Base-by-base conservation (phyloP, 2,797 vertebrate species). In the Sebastes reedi region DNA sequence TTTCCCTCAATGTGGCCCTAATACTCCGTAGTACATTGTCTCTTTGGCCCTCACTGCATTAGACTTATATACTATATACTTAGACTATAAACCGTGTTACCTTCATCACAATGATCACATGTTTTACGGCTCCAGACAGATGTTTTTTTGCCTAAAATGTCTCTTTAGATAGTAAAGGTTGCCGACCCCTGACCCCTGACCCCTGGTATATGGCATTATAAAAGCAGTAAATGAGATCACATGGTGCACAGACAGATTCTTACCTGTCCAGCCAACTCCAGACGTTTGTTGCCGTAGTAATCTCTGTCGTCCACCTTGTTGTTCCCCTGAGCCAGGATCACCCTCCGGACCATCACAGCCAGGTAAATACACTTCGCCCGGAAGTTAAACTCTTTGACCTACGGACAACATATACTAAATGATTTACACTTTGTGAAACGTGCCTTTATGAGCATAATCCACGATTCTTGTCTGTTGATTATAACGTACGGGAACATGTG, bases 341-440 rank as follows among this genome's bases (percentile, higher is more conserved):
- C 98, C 80, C 99, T 96, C 73, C 98, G 97, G 18, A 99, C 98
- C 99, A 99, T 99, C 84, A 99, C 99, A 3, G 98, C 99, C 25
- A 98, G 96, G 91, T 99, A 99, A 87, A 99, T 97, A 79, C 99
- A 99, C 88, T 99, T 99, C 0, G 98, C 96, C 87, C 98, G 95
- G 87, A 99, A 99, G 92, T 99, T 98, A 92, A 99, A 99, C 88
- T 99, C 98, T 86, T 99, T 99, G 16, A 99, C 99, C 98, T 99
- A 74, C 9, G 58, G 32, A 75, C 6, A 83, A 61, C 1, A 13
- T 77, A 59, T 2, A 52, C 16, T n/a, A 32, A 56, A 61, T 22
- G 4, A 12, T 12, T 2, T 2, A 9, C 22, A 73, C 22, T 16
- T 18, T 36, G 14, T 52, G 13, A 5, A 65, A 20, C 3, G 11